Conservation (phyloP, 2,888 invertebrate genomes). For the Drosophila koepferae region DNA sequence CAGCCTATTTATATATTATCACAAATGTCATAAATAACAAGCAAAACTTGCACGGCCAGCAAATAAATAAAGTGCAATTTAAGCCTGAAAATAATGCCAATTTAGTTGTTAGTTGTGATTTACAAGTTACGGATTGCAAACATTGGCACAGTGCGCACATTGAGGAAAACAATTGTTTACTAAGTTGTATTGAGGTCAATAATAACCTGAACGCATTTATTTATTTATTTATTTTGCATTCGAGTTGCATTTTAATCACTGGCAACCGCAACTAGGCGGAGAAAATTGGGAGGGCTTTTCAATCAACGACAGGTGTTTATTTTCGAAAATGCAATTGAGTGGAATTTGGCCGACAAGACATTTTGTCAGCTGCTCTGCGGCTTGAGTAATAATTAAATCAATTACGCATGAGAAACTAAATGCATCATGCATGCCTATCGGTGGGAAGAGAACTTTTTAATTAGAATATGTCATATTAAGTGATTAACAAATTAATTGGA, state of each 20-base stretch:
- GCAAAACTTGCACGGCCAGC: conserved; percentile 25
- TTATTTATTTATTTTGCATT: conserved; percentile 47
- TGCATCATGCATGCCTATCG: neutral
- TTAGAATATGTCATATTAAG: neutral
- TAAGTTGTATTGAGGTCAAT: conserved; percentile 15
- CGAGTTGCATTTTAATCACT: conserved; percentile 47
- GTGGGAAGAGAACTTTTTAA: conserved; percentile 3
- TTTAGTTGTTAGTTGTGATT: conserved; percentile 26
- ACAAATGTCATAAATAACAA: conserved; percentile 9
- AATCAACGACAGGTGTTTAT: conserved; percentile 55
- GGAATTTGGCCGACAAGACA: conserved; percentile 39
- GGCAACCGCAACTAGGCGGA: conserved; percentile 17
- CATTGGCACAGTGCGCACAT: neutral
- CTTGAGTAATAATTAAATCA: conserved; percentile 55
- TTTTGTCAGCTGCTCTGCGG: conserved; percentile 50
- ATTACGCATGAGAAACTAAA: conserved; percentile 28
- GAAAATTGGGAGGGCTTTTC: conserved; percentile 7
- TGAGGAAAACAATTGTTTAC: conserved; percentile 4
- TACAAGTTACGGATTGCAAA: conserved; percentile 6
- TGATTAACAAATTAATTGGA: neutral
- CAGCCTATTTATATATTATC: neutral
- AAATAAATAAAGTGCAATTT: conserved; percentile 10
- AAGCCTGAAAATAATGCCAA: conserved; percentile 20
- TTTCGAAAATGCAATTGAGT: conserved; percentile 52
- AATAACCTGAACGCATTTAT: conserved; percentile 30